Base-by-base conservation (phyloP, 2,888 invertebrate genomes). In the Blastobasis adustella region DNA sequence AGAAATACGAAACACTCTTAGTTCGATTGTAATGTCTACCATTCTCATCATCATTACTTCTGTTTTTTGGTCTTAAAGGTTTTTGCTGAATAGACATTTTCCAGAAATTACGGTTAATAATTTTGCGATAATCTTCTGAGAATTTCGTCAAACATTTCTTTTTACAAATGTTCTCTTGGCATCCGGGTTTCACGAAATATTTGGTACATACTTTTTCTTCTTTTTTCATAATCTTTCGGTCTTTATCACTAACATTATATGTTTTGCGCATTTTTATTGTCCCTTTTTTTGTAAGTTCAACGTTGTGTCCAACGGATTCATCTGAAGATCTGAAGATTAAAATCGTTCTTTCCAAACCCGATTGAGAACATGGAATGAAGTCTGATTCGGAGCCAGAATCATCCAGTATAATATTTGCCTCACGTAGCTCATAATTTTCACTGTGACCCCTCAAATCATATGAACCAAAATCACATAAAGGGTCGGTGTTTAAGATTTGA, bases 141-240 rank as follows among this genome's bases (percentile, higher is more conserved):
- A 59, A 55, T 23, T 41, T 43, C 6, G 9, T 40, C 47, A 53
- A 55, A 37, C 55, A 59, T 41, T 59, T 59, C 42, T 57, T 59
- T 59, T 54, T 56, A 40, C 54, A 57, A 7, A 53, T 43, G 23
- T 57, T 41, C 49, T 56, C 54, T 40, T 45, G 51, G 45, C 57
- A 59, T n/a, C 54, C 23, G 43, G 52, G 46, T 57, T 57, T 59
- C n/a, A 57, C 57, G 47, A 37, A 56, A 57, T 58, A 58, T 52
- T 59, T 56, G 42, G 5, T 49, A 46, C 6, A 49, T 37, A 55
- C 55, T 57, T 54, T 55, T 51, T 55, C 45, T n/a, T 56, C 53
- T 7, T 42, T 44, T 10, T 54, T 56, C 9, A 46, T 38, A 54
- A 45, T 52, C 42, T 56, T 55, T n/a, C 55, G 55, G 44, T 56